A percentile compares a stretch with the other conserved stretches of the same genome.
These are phyloP conservation scores for Eulemur rubriventer DNA, from an alignment of 2,797 vertebrate species.

Conservation along the genomic window DNA sequence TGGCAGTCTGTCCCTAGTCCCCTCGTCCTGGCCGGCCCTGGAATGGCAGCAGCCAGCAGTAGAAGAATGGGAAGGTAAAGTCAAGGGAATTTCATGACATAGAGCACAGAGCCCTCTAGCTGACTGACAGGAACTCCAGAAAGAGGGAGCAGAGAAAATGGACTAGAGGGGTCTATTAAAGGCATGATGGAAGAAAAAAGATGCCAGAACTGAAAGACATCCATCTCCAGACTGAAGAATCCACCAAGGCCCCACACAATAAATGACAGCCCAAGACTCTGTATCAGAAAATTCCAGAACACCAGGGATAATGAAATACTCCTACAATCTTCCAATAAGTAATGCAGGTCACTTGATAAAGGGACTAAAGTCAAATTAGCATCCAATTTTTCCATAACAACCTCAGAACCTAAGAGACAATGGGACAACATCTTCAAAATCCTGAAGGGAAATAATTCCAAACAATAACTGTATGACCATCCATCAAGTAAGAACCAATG, in stretches of 20 bases:
- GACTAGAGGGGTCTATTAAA: neutral
- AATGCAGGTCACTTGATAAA: neutral
- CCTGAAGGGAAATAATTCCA: neutral
- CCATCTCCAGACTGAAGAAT: neutral
- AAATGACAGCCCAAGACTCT: neutral
- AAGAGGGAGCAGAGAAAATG: neutral
- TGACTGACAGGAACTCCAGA: neutral
- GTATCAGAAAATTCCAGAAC: neutral
- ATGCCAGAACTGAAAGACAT: neutral
- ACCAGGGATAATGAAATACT: neutral
- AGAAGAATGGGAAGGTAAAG: neutral
- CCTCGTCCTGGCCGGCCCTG: neutral
- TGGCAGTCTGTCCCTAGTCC: neutral
- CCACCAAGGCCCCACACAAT: neutral
- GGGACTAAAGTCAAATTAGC: neutral
- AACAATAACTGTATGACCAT: neutral
- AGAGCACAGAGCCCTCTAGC: neutral
- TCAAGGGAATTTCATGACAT: neutral
- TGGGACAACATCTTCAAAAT: neutral
- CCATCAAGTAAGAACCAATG: neutral
- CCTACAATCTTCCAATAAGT: neutral
- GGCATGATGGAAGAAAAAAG: neutral
- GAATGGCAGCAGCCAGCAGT: neutral
- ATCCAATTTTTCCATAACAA: neutral
- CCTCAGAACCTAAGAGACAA: neutral